Conservation (phyloP, 2,888 invertebrate genomes). For the Rhimphoctona megacephalus region DNA sequence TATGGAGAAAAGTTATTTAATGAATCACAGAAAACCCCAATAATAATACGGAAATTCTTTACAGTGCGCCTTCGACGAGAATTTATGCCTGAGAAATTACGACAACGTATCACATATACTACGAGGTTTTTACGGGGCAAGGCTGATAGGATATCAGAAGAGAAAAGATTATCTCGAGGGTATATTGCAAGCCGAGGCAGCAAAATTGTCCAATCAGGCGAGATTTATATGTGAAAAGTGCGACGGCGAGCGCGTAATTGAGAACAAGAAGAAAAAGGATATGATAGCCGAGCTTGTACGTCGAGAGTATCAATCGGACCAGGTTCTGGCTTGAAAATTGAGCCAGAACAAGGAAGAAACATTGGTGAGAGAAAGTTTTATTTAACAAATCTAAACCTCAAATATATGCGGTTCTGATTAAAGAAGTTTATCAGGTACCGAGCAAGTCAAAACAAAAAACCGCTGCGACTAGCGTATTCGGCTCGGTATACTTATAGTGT, state of each 20-base stretch:
- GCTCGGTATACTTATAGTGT: too few relatives aligned
- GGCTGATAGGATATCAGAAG: constrained; percentile 92
- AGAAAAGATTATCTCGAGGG: constrained; percentile 96
- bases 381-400: neutral
- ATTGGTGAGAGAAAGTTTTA: constrained; percentile 76
- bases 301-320: constrained; percentile 90
- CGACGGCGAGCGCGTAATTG: constrained; percentile 93
- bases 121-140: constrained; percentile 92
- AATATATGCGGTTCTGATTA: neutral
- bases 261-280: constrained; percentile 96
- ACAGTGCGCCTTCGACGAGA: constrained; percentile 88
- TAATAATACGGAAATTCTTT: constrained; percentile 49
- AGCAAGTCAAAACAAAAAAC: too few relatives aligned
- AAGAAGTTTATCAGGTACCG: too few relatives aligned
- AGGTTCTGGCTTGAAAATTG: constrained; percentile 88
- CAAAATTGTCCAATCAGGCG: constrained; percentile 95
- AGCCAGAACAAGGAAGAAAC: constrained; percentile 81
- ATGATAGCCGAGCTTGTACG: constrained; percentile 95
- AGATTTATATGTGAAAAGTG: constrained; percentile 99
- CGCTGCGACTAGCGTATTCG: too few relatives aligned
- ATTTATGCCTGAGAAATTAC: constrained; percentile 89
- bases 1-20: neutral
- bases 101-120: constrained; percentile 92
- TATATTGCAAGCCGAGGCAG: constrained; percentile 95
- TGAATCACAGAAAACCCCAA: neutral